Evolutionary conservation across 2,888 invertebrate genomes (phyloP), one percentile per base, ranked within the genome.

Genomic region (Zygaena filipendulae): DNA sequence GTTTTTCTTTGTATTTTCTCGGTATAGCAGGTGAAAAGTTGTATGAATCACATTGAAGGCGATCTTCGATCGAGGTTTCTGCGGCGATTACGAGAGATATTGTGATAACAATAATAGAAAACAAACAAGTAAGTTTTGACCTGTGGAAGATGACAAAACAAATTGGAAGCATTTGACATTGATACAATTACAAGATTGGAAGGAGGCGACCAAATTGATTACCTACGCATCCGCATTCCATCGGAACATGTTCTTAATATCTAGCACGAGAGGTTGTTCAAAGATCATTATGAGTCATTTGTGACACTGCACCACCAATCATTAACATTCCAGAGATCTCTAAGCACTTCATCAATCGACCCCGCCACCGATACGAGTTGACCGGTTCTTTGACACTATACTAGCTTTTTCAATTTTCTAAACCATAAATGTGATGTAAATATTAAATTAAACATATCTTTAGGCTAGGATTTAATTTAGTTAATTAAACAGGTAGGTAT

Each of bases 211-310:
- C 43, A 43, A 47, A 52, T 42, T 38, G 47, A 54, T 52, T 43
- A 48, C 53, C 49, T 52, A 53, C 51, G 52, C 59, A 61, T 72
- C 71, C 71, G 68, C 74, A 75, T 75, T 74, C 75, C 68, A 49
- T 44, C 36, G 51, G 55, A 68, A 64, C 69, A 61, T 63, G 67
- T 68, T 71, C 64, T 60, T 57, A 60, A 59, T 63, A 54, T 56
- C 54, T 52, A 49, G 43, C 47, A 49, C 49, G 44, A 51, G 52
- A 50, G 47, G 38, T 43, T 42, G 45, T 38, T 39, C 45, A 43
- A 43, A 48, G 45, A 52, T 55, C 51, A 43, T 30, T 45, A 48
- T 69, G 67, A 69, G 52, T 70, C 68, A 72, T 58, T 62, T 59
- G 64, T 58, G 62, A 63, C 62, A 67, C 47, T 72, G 70, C 70